A percentile compares a stretch with the other conserved stretches of the same genome.
phyloP scores from a whole-genome alignment of 2,888 invertebrate genomes.

The Oeneis ivallda region DNA sequence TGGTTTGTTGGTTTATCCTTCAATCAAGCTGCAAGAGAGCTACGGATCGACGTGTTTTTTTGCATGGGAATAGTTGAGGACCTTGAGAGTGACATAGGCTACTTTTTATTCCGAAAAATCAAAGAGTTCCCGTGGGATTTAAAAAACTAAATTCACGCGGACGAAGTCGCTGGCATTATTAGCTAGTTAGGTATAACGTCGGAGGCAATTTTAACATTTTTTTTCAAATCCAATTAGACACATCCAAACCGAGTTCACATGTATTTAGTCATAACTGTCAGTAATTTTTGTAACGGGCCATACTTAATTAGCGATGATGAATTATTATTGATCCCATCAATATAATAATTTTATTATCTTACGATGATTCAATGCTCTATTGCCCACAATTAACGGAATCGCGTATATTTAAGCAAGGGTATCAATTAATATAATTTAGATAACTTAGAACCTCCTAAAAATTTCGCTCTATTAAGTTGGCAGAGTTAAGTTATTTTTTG shows the following conservation, averaged over 20 bases:
- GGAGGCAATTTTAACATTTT: background rate
- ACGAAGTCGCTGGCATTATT: too few species aligned
- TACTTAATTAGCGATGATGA: constrained; percentile 1
- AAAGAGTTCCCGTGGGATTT: too few species aligned
- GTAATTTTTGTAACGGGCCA: constrained; percentile 4
- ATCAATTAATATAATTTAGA: background rate
- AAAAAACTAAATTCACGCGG: too few species aligned
- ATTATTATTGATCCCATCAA: background rate
- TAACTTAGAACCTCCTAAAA: background rate
- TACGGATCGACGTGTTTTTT: too few species aligned
- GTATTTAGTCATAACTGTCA: constrained; percentile 3
- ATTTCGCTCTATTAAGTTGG: background rate
- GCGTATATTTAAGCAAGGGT: background rate
- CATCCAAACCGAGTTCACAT: background rate
- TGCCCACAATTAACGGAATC: background rate
- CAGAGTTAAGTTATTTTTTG: too few species aligned
- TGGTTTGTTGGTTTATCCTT: too few species aligned
- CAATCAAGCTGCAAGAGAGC: too few species aligned
- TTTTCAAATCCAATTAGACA: background rate
- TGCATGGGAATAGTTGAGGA: too few species aligned
- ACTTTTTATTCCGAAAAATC: too few species aligned
- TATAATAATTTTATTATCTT: constrained; percentile 3
- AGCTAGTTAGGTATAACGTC: too few species aligned
- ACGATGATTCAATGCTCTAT: background rate
- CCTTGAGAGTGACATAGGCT: too few species aligned